These are phyloP conservation scores for Acipenser transmontanus DNA, from an alignment of 2,797 vertebrate genomes.

Conservation along the genomic window DNA sequence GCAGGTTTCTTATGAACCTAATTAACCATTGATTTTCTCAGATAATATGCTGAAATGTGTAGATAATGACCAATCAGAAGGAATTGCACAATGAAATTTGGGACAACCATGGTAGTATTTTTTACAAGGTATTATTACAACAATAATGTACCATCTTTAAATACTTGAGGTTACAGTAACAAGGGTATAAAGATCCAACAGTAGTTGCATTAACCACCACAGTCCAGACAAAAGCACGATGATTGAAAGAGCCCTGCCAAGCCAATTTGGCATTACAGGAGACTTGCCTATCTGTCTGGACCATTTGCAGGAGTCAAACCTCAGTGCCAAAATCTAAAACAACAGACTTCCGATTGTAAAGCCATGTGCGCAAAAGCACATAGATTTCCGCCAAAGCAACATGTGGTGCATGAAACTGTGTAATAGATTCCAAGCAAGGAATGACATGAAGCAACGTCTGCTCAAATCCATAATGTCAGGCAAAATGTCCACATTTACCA, in stretches of 20 bases:
- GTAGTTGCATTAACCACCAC: no score
- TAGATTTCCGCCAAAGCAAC: background rate
- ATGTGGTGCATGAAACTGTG: background rate
- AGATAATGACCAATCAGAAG: background rate
- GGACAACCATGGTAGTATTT: background rate
- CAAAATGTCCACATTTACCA: background rate
- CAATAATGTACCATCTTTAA: conserved; percentile 32
- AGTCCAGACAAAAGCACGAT: no score
- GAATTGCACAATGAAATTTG: background rate
- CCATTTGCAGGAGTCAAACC: background rate
- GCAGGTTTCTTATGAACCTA: no score
- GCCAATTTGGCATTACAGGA: no score
- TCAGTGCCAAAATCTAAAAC: background rate
- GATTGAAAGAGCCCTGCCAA: no score
- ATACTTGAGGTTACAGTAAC: no score
- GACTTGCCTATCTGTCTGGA: background rate
- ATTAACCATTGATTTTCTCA: background rate
- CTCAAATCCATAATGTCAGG: background rate
- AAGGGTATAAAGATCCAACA: no score
- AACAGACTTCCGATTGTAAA: background rate
- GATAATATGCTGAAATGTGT: background rate
- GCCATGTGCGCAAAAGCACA: background rate
- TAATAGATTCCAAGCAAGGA: background rate
- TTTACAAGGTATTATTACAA: no score
- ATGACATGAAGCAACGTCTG: background rate